Conservation (phyloP, 2,888 invertebrate species). For the Bellardia bayeri region DNA sequence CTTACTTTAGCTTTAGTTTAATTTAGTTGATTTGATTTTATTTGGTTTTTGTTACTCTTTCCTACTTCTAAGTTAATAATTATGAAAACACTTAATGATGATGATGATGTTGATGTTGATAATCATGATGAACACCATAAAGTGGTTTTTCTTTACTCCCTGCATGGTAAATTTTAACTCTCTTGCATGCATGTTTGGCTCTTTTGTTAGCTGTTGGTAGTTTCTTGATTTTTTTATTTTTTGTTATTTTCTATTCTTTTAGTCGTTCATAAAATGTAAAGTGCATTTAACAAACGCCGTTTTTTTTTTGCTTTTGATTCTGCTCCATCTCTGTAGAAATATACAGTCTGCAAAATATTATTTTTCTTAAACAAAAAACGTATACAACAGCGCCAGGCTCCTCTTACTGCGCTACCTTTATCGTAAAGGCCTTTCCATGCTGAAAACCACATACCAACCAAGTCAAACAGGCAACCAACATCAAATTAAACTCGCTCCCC, state of each 20-base stretch:
- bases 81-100: neutral
- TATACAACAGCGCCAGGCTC: slow-evolving; percentile 28
- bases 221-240: no score
- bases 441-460: slow-evolving; percentile 59
- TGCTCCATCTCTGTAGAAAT: neutral
- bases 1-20: slow-evolving; percentile 59
- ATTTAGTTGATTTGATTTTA: slow-evolving; percentile 59
- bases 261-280: slow-evolving; percentile 23
- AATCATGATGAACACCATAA: neutral
- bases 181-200: no score
- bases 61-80: slow-evolving; percentile 30
- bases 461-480: slow-evolving; percentile 58
- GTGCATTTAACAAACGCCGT: slow-evolving; percentile 26
- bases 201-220: no score
- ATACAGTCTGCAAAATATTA: slow-evolving; percentile 5
- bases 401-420: slow-evolving; percentile 9
- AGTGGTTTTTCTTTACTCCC: neutral
- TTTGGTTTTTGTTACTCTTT: slow-evolving; percentile 35
- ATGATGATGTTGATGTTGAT: neutral
- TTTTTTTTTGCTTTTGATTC: neutral
- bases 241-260: neutral
- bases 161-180: no score
- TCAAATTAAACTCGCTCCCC: neutral
- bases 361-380: neutral
- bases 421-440: slow-evolving; percentile 30